phyloP scores from a whole-genome alignment of 2,888 invertebrate genomes.

The Vanessa cardui region DNA sequence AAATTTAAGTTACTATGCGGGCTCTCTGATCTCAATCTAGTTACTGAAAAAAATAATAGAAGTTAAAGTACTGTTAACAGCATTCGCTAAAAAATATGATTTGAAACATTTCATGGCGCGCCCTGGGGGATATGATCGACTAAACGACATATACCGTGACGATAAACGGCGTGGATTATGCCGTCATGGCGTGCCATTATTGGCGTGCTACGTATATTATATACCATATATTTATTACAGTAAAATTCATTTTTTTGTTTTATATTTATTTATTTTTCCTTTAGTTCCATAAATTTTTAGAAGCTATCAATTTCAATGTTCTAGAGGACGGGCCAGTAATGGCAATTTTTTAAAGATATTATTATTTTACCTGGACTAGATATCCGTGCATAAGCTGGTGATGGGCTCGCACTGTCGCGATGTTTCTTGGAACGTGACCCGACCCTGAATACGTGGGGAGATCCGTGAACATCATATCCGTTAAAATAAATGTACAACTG shows the following conservation, averaged over 20 bases:
- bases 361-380: constrained; percentile 72
- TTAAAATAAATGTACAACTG: constrained; percentile 96
- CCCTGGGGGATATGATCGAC: too few relatives aligned
- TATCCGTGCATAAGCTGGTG: constrained; percentile 80
- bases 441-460: constrained; percentile 93
- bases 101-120: too few relatives aligned
- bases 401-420: constrained; percentile 72
- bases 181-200: too few relatives aligned
- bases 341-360: background rate
- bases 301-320: too few relatives aligned
- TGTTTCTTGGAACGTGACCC: constrained; percentile 86
- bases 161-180: too few relatives aligned
- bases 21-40: constrained; percentile 75
- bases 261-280: too few relatives aligned
- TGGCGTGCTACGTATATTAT: too few relatives aligned
- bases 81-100: background rate
- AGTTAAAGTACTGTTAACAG: constrained; percentile 9
- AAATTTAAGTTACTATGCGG: constrained; percentile 72
- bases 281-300: too few relatives aligned
- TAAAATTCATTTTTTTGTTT: too few relatives aligned
- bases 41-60: constrained; percentile 58
- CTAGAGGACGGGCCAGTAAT: too few relatives aligned
- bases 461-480: constrained; percentile 91
- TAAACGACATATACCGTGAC: too few relatives aligned
- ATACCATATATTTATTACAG: too few relatives aligned